Base-by-base conservation (phyloP, 1,140 invertebrate genomes). In the Leptestheria dahalacensis region DNA sequence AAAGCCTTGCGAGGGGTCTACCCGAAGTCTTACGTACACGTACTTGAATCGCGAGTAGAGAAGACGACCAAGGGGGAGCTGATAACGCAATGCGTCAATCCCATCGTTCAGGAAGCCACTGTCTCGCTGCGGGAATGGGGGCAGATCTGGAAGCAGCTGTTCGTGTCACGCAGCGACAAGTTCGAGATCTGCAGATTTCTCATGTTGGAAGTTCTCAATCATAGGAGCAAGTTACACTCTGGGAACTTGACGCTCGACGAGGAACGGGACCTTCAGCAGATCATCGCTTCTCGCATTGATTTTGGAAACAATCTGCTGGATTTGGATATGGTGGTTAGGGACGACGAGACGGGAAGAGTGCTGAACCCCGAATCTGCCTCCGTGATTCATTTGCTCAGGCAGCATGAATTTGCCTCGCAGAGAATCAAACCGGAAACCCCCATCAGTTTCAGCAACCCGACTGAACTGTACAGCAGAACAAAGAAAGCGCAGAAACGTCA, bases 111-210 rank as follows among this genome's bases (percentile, higher is more conserved):
- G 67, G 91, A 96, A 75, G 87, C 94, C 47, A 90, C 89, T 47
- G 80, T 82, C 63, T 88, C 91, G 21, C 71, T 96, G n/a, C 75
- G 85, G 67, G 91, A 94, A 80, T 96, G 91, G 91, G 82, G 86
- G 25, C 71, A 75, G 60, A 82, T 91, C 66, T 88, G 86, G 80
- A 91, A 91, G 71, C 73, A 82, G 60, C 76, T 91, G 54, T 95
- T 86, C 74, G 77, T 88, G 69, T 88, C 92, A 72, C 78, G 81
- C 77, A 26, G 46, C 12, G n/a, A 23, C 24, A 58, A 65, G 61
- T 88, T 91, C 72, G 79, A 79, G 65, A 76, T 77, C 61, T 83
- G 92, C 66, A 80, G 85, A 61, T 77, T 81, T 26, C 83, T 86
- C 72, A 91, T 94, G 73, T 76, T 81, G 41, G 84, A 91, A 60